Percentiles rank a stretch among this genome's conserved stretches.
Conservation (phyloP, 2,113 vertebrate genomes). For the Chlamydotis undulata region DNA sequence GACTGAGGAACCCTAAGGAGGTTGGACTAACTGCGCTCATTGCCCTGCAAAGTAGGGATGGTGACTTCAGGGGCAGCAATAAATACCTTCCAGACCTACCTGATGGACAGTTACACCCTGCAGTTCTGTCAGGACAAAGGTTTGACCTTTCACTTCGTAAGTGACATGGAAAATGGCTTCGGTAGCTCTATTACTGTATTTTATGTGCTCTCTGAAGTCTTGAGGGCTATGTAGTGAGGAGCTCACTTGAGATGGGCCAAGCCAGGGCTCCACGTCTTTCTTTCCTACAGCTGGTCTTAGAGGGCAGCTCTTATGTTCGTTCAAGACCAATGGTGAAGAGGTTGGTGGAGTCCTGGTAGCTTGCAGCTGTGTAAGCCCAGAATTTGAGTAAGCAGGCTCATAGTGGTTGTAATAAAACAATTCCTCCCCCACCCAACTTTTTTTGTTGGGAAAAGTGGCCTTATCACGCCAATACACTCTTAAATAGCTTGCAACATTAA, state of each 20-base stretch:
- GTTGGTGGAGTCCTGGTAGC: neutral
- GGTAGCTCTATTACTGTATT: neutral
- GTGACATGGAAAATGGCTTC: neutral
- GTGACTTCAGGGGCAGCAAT: neutral
- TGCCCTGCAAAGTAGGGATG: neutral
- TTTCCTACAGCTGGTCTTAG: neutral
- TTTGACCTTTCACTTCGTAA: neutral
- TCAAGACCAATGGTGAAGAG: neutral
- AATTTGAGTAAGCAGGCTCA: neutral
- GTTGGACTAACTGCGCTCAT: neutral
- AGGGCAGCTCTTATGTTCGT: neutral
- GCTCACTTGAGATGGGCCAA: neutral
- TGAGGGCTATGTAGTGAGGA: neutral
- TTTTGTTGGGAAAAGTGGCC: neutral
- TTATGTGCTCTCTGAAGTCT: rapidly evolving
- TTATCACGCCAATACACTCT: neutral
- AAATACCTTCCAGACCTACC: neutral
- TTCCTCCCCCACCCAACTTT: no score
- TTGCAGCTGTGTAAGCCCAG: neutral
- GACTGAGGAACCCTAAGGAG: neutral
- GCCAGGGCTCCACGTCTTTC: neutral
- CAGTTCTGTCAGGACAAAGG: neutral
- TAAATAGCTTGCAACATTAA: neutral
- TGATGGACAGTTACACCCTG: no score
- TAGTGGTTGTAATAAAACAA: neutral